Base-by-base conservation (phyloP, 2,113 vertebrate genomes). In the Corvus cornix region DNA sequence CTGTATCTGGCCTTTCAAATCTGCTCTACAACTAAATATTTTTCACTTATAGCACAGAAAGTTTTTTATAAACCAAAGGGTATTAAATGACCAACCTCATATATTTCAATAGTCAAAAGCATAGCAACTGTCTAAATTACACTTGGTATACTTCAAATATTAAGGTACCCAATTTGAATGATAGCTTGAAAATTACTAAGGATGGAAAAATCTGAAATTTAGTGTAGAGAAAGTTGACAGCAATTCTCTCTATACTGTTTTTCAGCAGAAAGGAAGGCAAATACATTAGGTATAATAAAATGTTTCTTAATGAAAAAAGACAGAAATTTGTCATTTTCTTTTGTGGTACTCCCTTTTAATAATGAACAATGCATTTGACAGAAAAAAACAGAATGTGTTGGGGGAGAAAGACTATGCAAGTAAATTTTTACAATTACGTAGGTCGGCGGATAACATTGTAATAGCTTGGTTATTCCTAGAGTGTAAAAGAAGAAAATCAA, bases 401-500 rank as follows among this genome's bases (percentile, higher is more conserved):
- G 30, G 68, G 53, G 44, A 94, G 59, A 90, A 92, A 81, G 22
- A 49, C 64, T 46, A 11, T 16, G 59, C 60, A 87, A 95, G 70
- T 60, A 77, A 73, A 68, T 93, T 96, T 96, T 91, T 80, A 84
- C 72, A 93, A 84, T 93, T 91, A 76, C 35, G 2, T 51, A 15
- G 35, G 48, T 92, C 2, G 1, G 18, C 55, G 67, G 87, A 84
- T 82, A 93, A 82, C 74, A 94, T 84, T 77, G 48, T 76, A 74
- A 84, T 41, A 85, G 35, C 62, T 55, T 90, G 39, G 74, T 77
- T 95, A 80, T 80, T 95, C 82, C 70, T 76, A 43, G 33, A 89
- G 20, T 20, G 28, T 84, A 69, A 81, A 85, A 91, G 52, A 69
- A 78, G 56, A 94, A 95, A 95, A 95, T 93, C 91, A 94, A 89